Evolutionary conservation across 2,113 vertebrate genomes (phyloP).

Genomic region (Sander lucioperca): DNA sequence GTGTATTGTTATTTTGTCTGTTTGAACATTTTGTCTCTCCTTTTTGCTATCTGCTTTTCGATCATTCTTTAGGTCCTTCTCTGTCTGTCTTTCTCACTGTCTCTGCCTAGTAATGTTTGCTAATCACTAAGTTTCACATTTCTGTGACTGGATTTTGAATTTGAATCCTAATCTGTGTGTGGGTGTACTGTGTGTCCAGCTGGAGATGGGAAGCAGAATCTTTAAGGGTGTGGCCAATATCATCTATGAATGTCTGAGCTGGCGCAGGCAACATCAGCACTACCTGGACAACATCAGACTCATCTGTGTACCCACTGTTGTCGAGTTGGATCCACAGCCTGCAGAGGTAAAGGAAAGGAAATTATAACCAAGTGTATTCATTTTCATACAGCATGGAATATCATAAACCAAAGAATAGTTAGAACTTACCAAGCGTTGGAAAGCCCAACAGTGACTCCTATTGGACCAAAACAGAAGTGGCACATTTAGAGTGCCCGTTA

Average conservation of each 20-base stretch:
- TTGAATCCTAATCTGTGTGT: background rate
- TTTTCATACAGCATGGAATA: background rate
- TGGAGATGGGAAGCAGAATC: conserved; percentile 83
- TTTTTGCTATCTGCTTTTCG: background rate
- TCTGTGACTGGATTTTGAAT: background rate
- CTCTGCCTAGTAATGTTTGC: background rate
- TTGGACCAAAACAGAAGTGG: background rate
- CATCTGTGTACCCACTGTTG: conserved; percentile 80
- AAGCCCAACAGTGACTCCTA: background rate
- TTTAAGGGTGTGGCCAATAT: conserved; percentile 90
- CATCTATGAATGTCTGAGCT: conserved; percentile 90
- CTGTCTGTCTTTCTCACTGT: background rate
- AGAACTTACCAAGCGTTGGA: background rate
- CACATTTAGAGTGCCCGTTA: background rate
- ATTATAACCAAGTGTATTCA: background rate
- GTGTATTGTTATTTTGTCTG: background rate
- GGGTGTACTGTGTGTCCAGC: conserved; percentile 76
- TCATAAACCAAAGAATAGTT: background rate
- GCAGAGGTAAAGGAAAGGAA: conserved; percentile 69
- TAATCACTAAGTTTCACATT: background rate
- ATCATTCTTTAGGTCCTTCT: background rate
- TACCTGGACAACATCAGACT: conserved; percentile 86
- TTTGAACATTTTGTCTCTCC: background rate
- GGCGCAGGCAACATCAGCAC: conserved; percentile 89
- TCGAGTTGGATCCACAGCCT: conserved; percentile 11